These are phyloP conservation scores for Temnothorax ravouxi DNA, from an alignment of 2,888 invertebrate species.

Conservation along the genomic window DNA sequence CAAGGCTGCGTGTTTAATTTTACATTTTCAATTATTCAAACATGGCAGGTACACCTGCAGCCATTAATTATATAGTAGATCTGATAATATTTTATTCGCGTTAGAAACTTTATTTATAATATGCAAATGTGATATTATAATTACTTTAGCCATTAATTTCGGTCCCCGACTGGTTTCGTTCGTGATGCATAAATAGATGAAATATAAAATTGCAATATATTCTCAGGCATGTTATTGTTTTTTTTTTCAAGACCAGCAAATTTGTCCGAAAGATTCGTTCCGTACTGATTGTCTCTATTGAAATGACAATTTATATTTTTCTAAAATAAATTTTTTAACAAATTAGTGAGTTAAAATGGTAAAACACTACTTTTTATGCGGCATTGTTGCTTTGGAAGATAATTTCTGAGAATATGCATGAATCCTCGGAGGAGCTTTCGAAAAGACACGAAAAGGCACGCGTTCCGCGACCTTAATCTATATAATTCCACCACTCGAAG, in stretches of 20 bases:
- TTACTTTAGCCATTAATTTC: slow-evolving; percentile 16
- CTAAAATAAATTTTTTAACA: background rate
- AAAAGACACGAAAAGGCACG: background rate
- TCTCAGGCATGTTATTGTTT: background rate
- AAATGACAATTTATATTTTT: background rate
- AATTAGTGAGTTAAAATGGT: background rate
- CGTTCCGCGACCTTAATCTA: slow-evolving; percentile 66
- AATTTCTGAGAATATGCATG: slow-evolving; percentile 40
- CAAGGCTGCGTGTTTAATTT: slow-evolving; percentile 19
- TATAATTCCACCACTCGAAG: slow-evolving; percentile 71
- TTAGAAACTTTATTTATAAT: slow-evolving; percentile 24
- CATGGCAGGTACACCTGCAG: background rate
- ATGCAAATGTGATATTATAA: background rate
- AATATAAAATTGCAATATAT: background rate
- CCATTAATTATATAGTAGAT: slow-evolving; percentile 23
- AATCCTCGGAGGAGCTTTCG: background rate
- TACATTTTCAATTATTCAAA: slow-evolving; percentile 25
- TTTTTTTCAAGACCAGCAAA: background rate
- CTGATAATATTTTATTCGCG: slow-evolving; percentile 21
- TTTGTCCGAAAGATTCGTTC: background rate
- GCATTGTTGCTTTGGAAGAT: slow-evolving; percentile 58
- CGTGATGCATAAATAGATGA: background rate
- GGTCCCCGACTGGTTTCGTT: background rate
- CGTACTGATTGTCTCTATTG: background rate
- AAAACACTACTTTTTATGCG: background rate